Percentiles rank a stretch among this genome's conserved stretches.
These are phyloP conservation scores for Podarcis muralis DNA, from an alignment of 2,113 vertebrate genomes.

Conservation along the genomic window DNA sequence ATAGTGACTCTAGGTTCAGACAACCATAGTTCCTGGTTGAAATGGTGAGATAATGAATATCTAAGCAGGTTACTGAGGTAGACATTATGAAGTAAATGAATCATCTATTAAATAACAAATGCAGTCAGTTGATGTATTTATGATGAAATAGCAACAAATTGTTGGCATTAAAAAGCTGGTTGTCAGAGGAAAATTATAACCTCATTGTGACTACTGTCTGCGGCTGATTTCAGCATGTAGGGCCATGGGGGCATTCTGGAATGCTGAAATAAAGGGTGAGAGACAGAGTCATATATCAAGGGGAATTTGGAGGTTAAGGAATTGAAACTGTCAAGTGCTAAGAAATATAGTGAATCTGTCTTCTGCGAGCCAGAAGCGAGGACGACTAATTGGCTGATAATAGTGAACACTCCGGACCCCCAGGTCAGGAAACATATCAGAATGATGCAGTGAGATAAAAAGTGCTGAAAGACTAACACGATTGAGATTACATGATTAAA, in stretches of 20 bases:
- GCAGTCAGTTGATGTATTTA: constrained; percentile 5
- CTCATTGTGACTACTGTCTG: constrained; percentile 19
- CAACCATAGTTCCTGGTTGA: neutral
- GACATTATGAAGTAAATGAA: neutral
- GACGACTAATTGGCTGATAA: constrained; percentile 63
- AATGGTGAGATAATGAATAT: accelerated
- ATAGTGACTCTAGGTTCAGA: neutral
- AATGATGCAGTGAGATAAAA: constrained; percentile 43
- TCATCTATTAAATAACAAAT: constrained; percentile 23
- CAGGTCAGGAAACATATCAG: constrained; percentile 37
- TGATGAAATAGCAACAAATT: constrained; percentile 36
- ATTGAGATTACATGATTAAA: constrained; percentile 41
- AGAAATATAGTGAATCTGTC: constrained; percentile 62
- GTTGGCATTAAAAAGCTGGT: constrained; percentile 36
- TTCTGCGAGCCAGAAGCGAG: constrained; percentile 52
- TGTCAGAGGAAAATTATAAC: constrained; percentile 39
- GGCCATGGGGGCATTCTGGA: constrained; percentile 27
- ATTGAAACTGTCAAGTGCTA: constrained; percentile 56
- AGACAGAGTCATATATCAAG: constrained; percentile 39
- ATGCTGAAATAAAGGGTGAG: constrained; percentile 47
- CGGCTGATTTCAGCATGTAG: constrained; percentile 36
- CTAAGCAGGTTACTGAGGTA: neutral
- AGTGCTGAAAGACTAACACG: constrained; percentile 37
- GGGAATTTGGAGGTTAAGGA: constrained; percentile 64
- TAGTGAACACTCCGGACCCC: constrained; percentile 25